These are phyloP conservation scores for Myotis vivesi DNA, from an alignment of 2,797 vertebrate genomes.

Conservation along the genomic window DNA sequence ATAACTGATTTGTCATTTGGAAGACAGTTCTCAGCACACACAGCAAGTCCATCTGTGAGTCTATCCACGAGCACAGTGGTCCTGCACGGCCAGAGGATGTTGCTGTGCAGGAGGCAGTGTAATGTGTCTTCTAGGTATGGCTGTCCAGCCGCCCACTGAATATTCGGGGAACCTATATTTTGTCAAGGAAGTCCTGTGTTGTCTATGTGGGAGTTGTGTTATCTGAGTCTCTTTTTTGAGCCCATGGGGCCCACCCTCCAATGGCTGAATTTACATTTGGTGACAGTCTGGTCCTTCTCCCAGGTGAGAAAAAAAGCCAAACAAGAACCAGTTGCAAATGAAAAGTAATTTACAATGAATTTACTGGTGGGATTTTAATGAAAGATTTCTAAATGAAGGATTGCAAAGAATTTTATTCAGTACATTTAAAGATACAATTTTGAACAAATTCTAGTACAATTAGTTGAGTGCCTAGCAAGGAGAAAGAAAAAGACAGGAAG, in stretches of 20 bases:
- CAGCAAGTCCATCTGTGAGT: not conserved
- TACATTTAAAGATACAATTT: not conserved
- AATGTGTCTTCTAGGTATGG: not conserved
- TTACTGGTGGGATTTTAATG: not conserved
- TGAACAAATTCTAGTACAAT: not conserved
- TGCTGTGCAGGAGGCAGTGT: no score
- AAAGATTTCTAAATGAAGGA: not conserved
- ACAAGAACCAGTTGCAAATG: not conserved
- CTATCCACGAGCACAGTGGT: not conserved
- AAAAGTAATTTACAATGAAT: not conserved
- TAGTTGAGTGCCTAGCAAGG: not conserved
- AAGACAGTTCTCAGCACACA: not conserved
- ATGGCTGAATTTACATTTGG: not conserved
- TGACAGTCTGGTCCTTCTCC: not conserved
- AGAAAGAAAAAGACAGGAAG: not conserved
- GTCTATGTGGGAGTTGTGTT: not conserved
- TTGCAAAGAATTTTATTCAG: not conserved
- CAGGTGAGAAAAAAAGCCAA: not conserved
- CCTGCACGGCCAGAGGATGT: not conserved
- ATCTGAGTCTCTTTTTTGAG: not conserved
- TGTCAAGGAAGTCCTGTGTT: not conserved
- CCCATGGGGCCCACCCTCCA: not conserved
- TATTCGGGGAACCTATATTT: not conserved
- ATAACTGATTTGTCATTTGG: not conserved
- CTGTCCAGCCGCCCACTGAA: not conserved